Evolutionary conservation across 2,113 vertebrate species (phyloP).

Genomic region (Pteronura brasiliensis): DNA sequence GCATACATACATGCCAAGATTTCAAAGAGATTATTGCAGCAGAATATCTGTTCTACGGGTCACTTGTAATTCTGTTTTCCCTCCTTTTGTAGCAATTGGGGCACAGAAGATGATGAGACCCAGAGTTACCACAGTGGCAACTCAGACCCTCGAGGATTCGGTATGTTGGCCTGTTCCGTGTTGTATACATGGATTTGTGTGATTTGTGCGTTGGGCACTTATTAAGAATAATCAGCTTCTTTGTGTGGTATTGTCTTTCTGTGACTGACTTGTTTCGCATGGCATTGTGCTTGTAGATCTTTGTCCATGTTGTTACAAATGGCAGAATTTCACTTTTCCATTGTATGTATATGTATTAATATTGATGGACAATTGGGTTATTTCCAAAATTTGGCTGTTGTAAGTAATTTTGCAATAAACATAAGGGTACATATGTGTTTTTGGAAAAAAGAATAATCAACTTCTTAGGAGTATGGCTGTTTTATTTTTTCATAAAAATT

Average conservation of each 20-base stretch:
- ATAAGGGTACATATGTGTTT: neutral
- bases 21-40: neutral
- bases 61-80: constrained; percentile 39
- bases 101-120: constrained; percentile 92
- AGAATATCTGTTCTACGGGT: neutral
- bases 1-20: neutral
- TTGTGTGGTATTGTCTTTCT: neutral
- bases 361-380: neutral
- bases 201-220: neutral
- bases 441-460: neutral
- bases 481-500: constrained; percentile 32
- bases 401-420: neutral
- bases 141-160: constrained; percentile 97
- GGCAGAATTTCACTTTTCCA: neutral
- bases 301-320: neutral
- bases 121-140: constrained; percentile 96
- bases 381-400: neutral
- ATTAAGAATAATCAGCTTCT: neutral
- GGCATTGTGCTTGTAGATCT: neutral
- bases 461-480: neutral
- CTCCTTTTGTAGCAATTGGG: constrained; percentile 92
- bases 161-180: constrained; percentile 78
- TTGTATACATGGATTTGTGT: neutral
- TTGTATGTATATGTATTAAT: neutral
- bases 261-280: neutral